Evolutionary conservation across 2,797 vertebrate genomes (phyloP).

Genomic region (Ambastaia sidthimunki): DNA sequence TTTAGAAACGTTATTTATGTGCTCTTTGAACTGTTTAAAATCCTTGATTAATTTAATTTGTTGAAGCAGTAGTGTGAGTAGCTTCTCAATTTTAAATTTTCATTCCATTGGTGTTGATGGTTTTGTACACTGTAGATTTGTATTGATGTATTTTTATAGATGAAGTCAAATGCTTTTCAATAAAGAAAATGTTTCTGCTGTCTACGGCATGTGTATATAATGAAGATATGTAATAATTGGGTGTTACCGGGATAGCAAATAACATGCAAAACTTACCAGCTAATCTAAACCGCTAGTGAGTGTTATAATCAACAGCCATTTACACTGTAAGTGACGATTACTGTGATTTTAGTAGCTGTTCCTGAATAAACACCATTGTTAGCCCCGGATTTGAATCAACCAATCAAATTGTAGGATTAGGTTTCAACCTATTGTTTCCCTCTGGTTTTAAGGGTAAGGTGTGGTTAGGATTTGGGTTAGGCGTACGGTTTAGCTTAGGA

Average conservation of each 20-base stretch:
- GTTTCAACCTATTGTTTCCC: too few species aligned
- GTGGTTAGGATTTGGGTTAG: too few species aligned
- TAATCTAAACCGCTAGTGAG: not conserved
- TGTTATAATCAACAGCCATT: not conserved
- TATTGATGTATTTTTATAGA: constrained; percentile 17
- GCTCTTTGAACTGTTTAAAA: not conserved
- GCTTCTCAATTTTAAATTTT: not conserved
- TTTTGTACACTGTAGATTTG: not conserved
- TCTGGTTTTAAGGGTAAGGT: too few species aligned
- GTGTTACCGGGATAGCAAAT: not conserved
- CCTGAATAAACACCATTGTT: too few species aligned
- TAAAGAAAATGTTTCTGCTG: not conserved
- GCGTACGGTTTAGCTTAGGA: too few species aligned
- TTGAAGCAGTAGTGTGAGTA: not conserved
- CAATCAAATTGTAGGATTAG: too few species aligned
- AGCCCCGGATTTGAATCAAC: too few species aligned
- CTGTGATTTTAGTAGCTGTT: too few species aligned
- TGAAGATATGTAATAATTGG: not conserved
- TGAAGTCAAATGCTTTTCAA: not conserved
- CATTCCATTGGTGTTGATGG: not conserved
- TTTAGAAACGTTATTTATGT: constrained; percentile 7
- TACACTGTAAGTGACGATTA: not conserved
- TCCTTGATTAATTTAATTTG: not conserved
- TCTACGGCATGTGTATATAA: not conserved
- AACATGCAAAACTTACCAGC: not conserved